phyloP scores from a whole-genome alignment of 2,113 vertebrate genomes.

The Apodemus speciosus region DNA sequence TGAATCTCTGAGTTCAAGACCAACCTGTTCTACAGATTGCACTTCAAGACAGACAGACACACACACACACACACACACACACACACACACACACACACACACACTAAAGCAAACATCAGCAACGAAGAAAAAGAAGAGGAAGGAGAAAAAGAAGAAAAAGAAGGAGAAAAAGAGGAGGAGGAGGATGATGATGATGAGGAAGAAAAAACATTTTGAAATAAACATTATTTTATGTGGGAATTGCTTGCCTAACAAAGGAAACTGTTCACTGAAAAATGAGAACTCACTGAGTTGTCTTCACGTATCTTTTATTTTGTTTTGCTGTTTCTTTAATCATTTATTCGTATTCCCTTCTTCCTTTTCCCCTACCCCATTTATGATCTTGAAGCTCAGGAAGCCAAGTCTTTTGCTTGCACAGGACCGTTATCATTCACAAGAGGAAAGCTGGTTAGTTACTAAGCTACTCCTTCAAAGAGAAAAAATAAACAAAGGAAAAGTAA shows the following conservation, averaged over 20 bases:
- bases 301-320: not conserved
- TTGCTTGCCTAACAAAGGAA: not conserved
- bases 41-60: not conserved
- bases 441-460: not conserved
- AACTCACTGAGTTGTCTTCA: not conserved
- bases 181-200: accelerated
- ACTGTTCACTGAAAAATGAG: not conserved
- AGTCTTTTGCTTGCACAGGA: not conserved
- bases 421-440: not conserved
- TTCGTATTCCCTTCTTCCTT: not conserved
- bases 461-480: not conserved
- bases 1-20: not conserved
- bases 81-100: not conserved
- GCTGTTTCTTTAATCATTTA: not conserved
- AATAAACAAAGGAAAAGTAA: not conserved
- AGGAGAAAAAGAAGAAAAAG: too few relatives aligned
- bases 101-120: not conserved
- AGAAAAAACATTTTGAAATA: not conserved
- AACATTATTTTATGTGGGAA: not conserved
- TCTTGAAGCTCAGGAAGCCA: too few relatives aligned
- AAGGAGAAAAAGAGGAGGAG: too few relatives aligned
- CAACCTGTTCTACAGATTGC: not conserved
- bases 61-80: not conserved
- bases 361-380: accelerated
- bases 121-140: not conserved